Percentiles rank a stretch among this genome's conserved stretches.
phyloP scores from a whole-genome alignment of 2,888 invertebrate genomes.

The Troides aeacus region DNA sequence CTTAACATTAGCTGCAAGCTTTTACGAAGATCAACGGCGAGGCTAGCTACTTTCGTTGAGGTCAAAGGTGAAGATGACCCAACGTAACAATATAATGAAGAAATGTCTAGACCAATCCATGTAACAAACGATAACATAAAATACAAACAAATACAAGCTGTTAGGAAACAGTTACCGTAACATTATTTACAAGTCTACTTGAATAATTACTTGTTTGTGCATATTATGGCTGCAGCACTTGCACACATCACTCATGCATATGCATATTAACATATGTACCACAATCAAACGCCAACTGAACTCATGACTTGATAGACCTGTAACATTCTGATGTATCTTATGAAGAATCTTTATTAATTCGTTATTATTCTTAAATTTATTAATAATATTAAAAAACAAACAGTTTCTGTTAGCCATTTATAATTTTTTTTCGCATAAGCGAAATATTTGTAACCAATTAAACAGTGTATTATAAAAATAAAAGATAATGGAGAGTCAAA shows the following conservation, averaged over 20 bases:
- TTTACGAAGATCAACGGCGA: background rate
- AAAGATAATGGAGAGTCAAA: too few species aligned
- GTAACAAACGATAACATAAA: constrained; percentile 6
- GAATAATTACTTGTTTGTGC: background rate
- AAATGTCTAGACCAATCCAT: constrained; percentile 19
- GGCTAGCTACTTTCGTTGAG: constrained; percentile 48
- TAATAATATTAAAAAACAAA: too few species aligned
- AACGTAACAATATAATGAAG: constrained; percentile 24
- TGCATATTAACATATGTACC: too few species aligned
- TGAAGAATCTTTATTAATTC: too few species aligned
- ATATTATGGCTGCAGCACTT: background rate
- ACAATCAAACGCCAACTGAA: too few species aligned
- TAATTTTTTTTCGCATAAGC: too few species aligned
- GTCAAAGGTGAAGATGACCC: constrained; percentile 46
- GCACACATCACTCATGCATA: background rate
- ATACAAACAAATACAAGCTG: constrained; percentile 4
- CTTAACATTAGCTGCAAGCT: background rate
- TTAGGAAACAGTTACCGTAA: background rate
- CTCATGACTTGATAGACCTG: too few species aligned
- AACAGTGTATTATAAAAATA: too few species aligned
- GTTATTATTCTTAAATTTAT: too few species aligned
- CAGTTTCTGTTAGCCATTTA: too few species aligned
- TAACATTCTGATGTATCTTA: too few species aligned
- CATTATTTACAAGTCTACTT: background rate
- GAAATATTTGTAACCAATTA: too few species aligned